Evolutionary conservation across 2,113 vertebrate species (phyloP).

Genomic region (Ictalurus punctatus): DNA sequence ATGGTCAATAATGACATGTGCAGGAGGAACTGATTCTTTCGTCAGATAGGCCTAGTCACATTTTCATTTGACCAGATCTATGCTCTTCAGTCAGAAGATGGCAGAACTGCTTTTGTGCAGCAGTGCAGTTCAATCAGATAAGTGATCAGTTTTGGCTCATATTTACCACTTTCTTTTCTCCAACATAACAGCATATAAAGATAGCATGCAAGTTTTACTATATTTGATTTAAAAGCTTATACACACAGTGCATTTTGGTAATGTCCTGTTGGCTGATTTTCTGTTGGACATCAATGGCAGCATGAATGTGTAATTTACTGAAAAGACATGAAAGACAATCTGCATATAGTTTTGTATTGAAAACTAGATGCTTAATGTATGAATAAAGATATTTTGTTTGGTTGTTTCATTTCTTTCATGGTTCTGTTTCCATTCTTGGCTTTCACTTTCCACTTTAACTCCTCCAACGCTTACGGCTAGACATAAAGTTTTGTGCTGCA

Average conservation of each 20-base stretch:
- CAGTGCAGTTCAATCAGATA: neutral
- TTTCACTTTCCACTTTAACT: neutral
- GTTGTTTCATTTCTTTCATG: neutral
- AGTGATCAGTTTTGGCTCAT: neutral
- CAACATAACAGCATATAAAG: neutral
- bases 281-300: neutral
- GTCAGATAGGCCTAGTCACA: neutral
- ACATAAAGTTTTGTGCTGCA: neutral
- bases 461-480: neutral
- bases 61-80: neutral
- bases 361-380: neutral
- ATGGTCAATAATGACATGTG: neutral
- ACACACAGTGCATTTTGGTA: neutral
- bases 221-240: too few relatives aligned
- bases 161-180: neutral
- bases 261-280: neutral
- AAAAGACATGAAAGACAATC: neutral
- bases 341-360: neutral
- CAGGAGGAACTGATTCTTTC: neutral
- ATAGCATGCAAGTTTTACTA: neutral
- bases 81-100: neutral
- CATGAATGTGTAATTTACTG: neutral
- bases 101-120: neutral
- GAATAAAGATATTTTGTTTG: neutral
- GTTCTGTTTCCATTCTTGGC: neutral